Evolutionary conservation across 2,797 vertebrate genomes (phyloP).

Genomic region (Sternotherus odoratus): DNA sequence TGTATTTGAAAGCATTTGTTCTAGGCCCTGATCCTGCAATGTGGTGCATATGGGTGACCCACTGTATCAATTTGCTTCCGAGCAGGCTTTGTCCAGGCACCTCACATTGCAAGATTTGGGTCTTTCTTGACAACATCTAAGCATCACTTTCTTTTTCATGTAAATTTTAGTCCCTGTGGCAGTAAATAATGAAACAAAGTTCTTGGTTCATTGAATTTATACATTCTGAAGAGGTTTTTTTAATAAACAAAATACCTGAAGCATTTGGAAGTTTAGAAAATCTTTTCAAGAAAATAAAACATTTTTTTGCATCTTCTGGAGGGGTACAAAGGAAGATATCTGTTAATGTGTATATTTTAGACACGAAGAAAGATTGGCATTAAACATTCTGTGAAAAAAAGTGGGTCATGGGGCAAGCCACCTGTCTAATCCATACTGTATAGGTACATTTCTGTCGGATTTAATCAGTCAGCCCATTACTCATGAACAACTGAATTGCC

Average conservation of each 20-base stretch:
- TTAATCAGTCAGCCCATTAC: slow-evolving; percentile 29
- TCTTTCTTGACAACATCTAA: background rate
- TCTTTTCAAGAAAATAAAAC: background rate
- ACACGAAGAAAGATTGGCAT: background rate
- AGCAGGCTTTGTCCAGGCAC: background rate
- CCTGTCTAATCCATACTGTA: slow-evolving; percentile 9
- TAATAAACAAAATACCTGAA: background rate
- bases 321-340: background rate
- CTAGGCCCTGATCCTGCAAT: background rate
- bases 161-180: background rate
- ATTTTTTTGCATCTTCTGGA: background rate
- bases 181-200: background rate
- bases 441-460: slow-evolving; percentile 28
- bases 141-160: background rate
- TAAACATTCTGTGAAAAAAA: background rate
- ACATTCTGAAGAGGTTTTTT: background rate
- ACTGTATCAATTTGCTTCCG: background rate
- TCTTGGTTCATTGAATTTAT: background rate
- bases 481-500: slow-evolving; percentile 16
- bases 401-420: background rate
- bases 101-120: background rate
- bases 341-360: background rate
- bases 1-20: background rate
- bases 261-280: background rate
- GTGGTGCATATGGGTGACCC: background rate